These are phyloP conservation scores for Amblyornis subalaris DNA, from an alignment of 2,113 vertebrate genomes.

Conservation along the genomic window DNA sequence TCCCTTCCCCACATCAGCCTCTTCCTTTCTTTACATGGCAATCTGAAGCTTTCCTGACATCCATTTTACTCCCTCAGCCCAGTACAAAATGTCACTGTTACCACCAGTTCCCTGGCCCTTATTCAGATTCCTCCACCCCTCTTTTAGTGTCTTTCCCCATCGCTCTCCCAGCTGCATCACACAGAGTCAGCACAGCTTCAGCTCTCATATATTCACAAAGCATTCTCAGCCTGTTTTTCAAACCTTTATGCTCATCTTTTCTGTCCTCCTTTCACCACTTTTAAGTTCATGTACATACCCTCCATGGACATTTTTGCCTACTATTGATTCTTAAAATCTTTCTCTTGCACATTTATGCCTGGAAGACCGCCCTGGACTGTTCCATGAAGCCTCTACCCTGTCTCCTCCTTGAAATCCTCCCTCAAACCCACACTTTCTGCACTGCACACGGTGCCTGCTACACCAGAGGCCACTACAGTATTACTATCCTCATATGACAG, in stretches of 20 bases:
- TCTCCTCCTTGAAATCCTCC: background rate
- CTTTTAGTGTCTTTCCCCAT: background rate
- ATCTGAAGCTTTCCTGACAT: background rate
- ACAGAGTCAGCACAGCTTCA: background rate
- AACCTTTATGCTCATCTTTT: background rate
- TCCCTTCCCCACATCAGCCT: background rate
- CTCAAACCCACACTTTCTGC: background rate
- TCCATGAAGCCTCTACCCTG: background rate
- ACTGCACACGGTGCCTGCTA: background rate
- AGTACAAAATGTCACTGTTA: background rate
- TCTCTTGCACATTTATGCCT: background rate
- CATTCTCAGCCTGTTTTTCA: background rate
- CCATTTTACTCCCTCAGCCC: background rate
- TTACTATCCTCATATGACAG: background rate
- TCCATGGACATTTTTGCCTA: background rate
- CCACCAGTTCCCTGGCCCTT: background rate
- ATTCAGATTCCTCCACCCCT: background rate
- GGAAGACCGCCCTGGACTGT: background rate
- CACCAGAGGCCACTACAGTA: background rate
- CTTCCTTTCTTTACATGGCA: background rate
- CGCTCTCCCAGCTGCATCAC: background rate
- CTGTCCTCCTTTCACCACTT: background rate
- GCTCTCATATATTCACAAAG: rapidly evolving
- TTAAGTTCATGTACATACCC: background rate
- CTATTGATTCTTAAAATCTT: background rate